Percentiles rank a stretch among this genome's conserved stretches.
Evolutionary conservation across 1,140 invertebrate genomes (phyloP).

Genomic region (Ceratitis capitata): DNA sequence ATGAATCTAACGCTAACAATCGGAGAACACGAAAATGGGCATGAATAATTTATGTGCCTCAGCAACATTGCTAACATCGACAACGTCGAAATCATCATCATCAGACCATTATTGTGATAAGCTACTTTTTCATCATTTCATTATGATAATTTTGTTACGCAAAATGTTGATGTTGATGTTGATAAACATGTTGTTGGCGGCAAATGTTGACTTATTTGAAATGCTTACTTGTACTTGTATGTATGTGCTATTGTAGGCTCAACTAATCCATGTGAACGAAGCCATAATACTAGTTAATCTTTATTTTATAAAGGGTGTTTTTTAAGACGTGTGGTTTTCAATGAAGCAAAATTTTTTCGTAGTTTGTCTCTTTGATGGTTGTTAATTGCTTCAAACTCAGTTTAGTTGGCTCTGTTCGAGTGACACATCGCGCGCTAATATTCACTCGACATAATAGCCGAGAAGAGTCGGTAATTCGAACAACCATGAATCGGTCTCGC

Average conservation of each 20-base stretch:
- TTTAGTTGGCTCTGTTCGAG: no score
- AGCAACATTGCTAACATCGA: neutral
- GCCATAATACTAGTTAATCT: neutral
- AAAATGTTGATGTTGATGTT: neutral
- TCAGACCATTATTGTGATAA: neutral
- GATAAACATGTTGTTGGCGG: neutral
- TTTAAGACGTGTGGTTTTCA: no score
- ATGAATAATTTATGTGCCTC: conserved; percentile 26
- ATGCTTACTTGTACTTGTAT: neutral
- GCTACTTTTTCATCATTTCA: no score
- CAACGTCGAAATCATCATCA: neutral
- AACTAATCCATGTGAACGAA: neutral
- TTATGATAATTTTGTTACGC: neutral
- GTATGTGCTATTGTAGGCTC: neutral
- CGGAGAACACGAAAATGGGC: conserved; percentile 18
- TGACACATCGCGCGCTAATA: no score
- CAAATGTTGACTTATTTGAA: no score
- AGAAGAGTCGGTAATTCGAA: no score
- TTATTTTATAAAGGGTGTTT: conserved; percentile 2
- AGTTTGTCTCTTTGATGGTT: no score
- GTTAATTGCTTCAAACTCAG: no score
- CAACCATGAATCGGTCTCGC: no score
- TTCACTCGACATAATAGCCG: no score
- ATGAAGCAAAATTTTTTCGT: no score
- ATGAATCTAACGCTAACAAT: conserved; percentile 24